A percentile compares a stretch with the other conserved stretches of the same genome.
These are phyloP conservation scores for Hippoglossus stenolepis DNA, from an alignment of 2,113 vertebrate species.

Conservation along the genomic window DNA sequence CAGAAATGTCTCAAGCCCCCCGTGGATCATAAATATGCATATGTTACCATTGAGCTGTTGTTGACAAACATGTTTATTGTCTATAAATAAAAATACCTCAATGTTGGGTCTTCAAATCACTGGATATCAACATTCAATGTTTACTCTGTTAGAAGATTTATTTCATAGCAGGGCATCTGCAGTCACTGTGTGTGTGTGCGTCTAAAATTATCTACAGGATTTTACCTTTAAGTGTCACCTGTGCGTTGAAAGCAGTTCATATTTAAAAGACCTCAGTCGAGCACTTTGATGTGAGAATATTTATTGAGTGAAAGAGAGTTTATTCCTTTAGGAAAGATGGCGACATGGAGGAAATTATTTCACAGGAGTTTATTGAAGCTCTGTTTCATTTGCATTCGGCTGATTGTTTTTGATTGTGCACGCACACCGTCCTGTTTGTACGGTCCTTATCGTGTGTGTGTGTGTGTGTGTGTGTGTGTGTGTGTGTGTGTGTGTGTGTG, in stretches of 20 bases:
- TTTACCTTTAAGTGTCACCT: slow-evolving; percentile 47
- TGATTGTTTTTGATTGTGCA: slow-evolving; percentile 44
- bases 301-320: slow-evolving; percentile 50
- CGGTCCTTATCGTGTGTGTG: slow-evolving; percentile 10
- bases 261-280: slow-evolving; percentile 42
- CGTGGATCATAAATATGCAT: background rate
- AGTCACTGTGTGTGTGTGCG: background rate
- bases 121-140: slow-evolving; percentile 11
- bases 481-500: slow-evolving; percentile 3
- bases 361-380: slow-evolving; percentile 54
- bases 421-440: slow-evolving; percentile 31
- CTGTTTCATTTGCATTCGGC: slow-evolving; percentile 30
- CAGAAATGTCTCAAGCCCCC: background rate
- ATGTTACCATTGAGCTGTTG: background rate
- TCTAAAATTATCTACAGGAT: slow-evolving; percentile 42
- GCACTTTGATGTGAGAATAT: slow-evolving; percentile 57
- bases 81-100: slow-evolving; percentile 12
- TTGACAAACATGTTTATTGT: slow-evolving; percentile 16
- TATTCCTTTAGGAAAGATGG: slow-evolving; percentile 54
- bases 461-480: background rate
- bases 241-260: slow-evolving; percentile 45
- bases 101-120: background rate
- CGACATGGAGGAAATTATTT: slow-evolving; percentile 57
- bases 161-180: slow-evolving; percentile 13
- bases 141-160: slow-evolving; percentile 17